Conservation (phyloP, 2,888 invertebrate species). For the Hypercompe scribonia region DNA sequence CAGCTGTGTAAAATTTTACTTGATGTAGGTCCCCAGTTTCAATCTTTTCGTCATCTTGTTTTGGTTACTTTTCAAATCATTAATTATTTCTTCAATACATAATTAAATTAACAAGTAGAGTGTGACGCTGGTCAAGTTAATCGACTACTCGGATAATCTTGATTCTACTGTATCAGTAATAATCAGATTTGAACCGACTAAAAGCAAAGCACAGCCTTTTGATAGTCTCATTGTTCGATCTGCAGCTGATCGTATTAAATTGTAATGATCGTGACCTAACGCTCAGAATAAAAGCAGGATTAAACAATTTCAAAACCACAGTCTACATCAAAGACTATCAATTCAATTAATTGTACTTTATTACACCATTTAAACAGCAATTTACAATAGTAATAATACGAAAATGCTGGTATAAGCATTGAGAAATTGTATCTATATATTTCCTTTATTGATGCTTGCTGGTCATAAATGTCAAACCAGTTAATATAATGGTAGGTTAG, state of each 20-base stretch:
- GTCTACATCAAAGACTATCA: conserved; percentile 4
- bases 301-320: conserved; percentile 20
- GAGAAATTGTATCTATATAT: background rate
- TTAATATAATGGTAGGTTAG: background rate
- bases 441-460: conserved; percentile 1
- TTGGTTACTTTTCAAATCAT: no score
- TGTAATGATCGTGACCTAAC: background rate
- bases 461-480: background rate
- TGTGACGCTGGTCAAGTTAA: no score
- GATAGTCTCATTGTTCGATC: background rate
- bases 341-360: conserved; percentile 3
- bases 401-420: background rate
- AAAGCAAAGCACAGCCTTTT: background rate
- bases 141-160: no score
- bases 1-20: no score
- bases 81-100: no score
- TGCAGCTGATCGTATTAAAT: background rate
- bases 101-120: no score
- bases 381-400: conserved; percentile 2
- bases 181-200: background rate
- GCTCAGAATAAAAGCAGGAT: conserved; percentile 4
- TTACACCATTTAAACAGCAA: background rate
- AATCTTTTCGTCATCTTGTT: no score
- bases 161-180: no score
- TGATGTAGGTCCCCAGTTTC: no score